phyloP scores from a whole-genome alignment of 2,113 vertebrate genomes.

The Heptranchias perlo region DNA sequence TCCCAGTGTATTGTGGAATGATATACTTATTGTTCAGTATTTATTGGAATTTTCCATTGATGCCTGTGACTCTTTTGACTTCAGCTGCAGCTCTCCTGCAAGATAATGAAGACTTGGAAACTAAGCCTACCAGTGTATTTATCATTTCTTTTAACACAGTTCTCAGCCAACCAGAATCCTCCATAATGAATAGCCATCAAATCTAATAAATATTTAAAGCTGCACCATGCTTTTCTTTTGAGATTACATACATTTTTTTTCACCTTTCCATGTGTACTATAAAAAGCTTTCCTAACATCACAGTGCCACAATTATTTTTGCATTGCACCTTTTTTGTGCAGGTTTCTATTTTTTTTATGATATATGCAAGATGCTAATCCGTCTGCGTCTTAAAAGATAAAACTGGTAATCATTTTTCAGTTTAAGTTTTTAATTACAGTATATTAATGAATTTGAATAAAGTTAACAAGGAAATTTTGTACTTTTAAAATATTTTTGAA shows the following conservation, averaged over 20 bases:
- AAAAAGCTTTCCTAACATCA: background rate
- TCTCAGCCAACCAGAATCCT: background rate
- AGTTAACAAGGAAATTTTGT: background rate
- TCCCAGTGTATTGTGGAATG: background rate
- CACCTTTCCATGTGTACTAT: background rate
- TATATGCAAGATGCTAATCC: background rate
- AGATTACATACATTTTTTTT: background rate
- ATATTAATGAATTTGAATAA: no score
- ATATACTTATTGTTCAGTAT: background rate
- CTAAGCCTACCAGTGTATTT: background rate
- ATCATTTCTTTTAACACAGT: constrained; percentile 4
- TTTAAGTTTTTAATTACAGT: background rate
- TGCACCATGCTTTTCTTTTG: background rate
- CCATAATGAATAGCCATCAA: background rate
- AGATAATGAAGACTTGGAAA: background rate
- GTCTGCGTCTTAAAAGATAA: background rate
- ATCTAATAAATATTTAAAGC: background rate
- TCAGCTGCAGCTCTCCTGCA: background rate
- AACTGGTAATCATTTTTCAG: background rate
- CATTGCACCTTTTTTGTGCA: background rate
- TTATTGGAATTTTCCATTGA: background rate
- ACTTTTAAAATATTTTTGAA: background rate
- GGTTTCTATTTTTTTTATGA: background rate
- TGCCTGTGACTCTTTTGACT: background rate
- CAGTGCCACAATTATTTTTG: background rate